phyloP scores from a whole-genome alignment of 2,797 vertebrate species.

The Atherinosoma microstoma region DNA sequence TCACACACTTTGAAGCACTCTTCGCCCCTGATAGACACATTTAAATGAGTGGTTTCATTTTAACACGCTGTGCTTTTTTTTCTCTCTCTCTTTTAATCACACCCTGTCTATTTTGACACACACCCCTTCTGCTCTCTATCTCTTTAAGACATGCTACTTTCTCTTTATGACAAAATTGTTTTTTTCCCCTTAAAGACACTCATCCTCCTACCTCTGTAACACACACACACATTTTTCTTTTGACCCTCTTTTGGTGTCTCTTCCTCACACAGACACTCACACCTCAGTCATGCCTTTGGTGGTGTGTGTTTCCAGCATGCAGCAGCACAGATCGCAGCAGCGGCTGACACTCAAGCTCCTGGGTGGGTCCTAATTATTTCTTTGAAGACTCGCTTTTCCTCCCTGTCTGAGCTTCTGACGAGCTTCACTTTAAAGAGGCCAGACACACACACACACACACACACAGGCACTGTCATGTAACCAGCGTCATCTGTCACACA shows the following conservation, averaged over 20 bases:
- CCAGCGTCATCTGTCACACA: slow-evolving; percentile 47
- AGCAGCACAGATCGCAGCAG: slow-evolving; percentile 32
- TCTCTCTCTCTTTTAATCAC: slow-evolving; percentile 14
- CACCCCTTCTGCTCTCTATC: background rate
- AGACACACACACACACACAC: slow-evolving; percentile 45
- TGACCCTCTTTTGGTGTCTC: background rate
- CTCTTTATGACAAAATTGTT: background rate
- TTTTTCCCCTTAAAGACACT: background rate
- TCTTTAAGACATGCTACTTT: background rate
- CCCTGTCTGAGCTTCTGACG: slow-evolving; percentile 71
- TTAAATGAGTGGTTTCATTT: background rate
- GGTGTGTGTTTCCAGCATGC: slow-evolving; percentile 52
- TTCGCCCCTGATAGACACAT: background rate
- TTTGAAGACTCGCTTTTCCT: slow-evolving; percentile 78
- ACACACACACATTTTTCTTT: slow-evolving; percentile 12
- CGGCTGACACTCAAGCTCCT: slow-evolving; percentile 60
- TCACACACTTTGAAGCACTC: slow-evolving; percentile 1
- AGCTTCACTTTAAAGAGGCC: slow-evolving; percentile 69
- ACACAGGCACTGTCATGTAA: slow-evolving; percentile 35
- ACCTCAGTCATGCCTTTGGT: slow-evolving; percentile 15
- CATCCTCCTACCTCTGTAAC: background rate
- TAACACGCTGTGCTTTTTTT: background rate
- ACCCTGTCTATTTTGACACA: background rate
- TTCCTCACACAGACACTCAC: slow-evolving; percentile 35
- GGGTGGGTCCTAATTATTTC: slow-evolving; percentile 76